Percentiles rank a stretch among this genome's conserved stretches.
Conservation (phyloP, 2,888 invertebrate species). For the Neelides folsomi region DNA sequence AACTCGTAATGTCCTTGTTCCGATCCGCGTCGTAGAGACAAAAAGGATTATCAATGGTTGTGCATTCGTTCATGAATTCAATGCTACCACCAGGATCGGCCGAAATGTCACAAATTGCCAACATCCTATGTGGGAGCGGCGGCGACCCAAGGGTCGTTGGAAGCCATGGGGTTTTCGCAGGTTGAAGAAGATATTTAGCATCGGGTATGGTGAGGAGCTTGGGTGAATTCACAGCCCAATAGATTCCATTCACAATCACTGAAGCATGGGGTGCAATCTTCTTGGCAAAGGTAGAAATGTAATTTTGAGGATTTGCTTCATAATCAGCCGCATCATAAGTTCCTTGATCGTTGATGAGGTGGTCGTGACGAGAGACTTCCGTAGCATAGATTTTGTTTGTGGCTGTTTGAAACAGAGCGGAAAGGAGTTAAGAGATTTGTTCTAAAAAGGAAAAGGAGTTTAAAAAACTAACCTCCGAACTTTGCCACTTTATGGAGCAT, state of each 20-base stretch:
- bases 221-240: slow-evolving; percentile 96
- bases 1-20: slow-evolving; percentile 90
- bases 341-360: slow-evolving; percentile 83
- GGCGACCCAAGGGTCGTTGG: slow-evolving; percentile 78
- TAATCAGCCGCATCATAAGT: slow-evolving; percentile 83
- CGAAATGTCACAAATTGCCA: slow-evolving; percentile 95
- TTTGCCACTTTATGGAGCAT: slow-evolving; percentile 89
- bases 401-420: slow-evolving; percentile 44
- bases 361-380: slow-evolving; percentile 85
- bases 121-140: slow-evolving; percentile 73
- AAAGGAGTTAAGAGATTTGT: background rate
- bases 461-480: slow-evolving; percentile 66
- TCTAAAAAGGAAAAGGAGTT: background rate
- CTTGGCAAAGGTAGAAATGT: slow-evolving; percentile 89
- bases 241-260: slow-evolving; percentile 93
- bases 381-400: slow-evolving; percentile 92
- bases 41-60: slow-evolving; percentile 98
- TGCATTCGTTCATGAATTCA: slow-evolving; percentile 99
- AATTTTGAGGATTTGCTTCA: slow-evolving; percentile 80
- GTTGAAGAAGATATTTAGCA: slow-evolving; percentile 81
- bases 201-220: slow-evolving; percentile 94
- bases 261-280: slow-evolving; percentile 97
- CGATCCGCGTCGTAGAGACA: slow-evolving; percentile 98
- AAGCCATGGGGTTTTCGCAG: slow-evolving; percentile 84
- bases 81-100: slow-evolving; percentile 98